phyloP scores from a whole-genome alignment of 1,140 invertebrate genomes.

The Zaprionus ghesquierei region DNA sequence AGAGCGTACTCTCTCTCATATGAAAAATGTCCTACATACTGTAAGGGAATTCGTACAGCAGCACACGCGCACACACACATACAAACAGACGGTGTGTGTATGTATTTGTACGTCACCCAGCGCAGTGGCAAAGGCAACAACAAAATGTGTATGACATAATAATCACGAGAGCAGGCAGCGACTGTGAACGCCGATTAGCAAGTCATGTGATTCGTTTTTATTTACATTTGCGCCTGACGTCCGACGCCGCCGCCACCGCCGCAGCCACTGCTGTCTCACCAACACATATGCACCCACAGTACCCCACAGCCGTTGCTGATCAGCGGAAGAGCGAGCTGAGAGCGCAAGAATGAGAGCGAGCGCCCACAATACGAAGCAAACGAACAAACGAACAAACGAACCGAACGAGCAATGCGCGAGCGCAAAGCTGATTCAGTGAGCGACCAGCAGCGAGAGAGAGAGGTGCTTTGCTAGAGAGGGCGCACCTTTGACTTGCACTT shows the following conservation, averaged over 20 bases:
- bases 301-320: conserved; percentile 11
- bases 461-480: conserved; percentile 10
- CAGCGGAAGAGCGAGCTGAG: not conserved
- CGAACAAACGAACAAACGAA: conserved; percentile 36
- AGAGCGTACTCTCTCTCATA: not conserved
- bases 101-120: conserved; percentile 19
- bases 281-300: conserved; percentile 3
- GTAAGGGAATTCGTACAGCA: conserved; percentile 12
- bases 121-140: conserved; percentile 49
- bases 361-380: conserved; percentile 44
- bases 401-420: conserved; percentile 16
- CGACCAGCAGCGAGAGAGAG: conserved; percentile 11
- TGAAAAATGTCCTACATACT: conserved; percentile 23
- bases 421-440: not conserved
- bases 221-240: conserved; percentile 79
- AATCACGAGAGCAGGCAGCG: conserved; percentile 81
- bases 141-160: conserved; percentile 82
- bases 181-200: conserved; percentile 79
- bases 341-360: conserved; percentile 12
- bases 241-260: conserved; percentile 18
- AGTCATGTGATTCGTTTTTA: conserved; percentile 83
- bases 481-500: conserved; percentile 50
- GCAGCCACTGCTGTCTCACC: conserved; percentile 4
- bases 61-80: not conserved
- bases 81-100: not conserved